Percentiles rank a stretch among this genome's conserved stretches.
Evolutionary conservation across 2,797 vertebrate genomes (phyloP).

Genomic region (Synanceia verrucosa): DNA sequence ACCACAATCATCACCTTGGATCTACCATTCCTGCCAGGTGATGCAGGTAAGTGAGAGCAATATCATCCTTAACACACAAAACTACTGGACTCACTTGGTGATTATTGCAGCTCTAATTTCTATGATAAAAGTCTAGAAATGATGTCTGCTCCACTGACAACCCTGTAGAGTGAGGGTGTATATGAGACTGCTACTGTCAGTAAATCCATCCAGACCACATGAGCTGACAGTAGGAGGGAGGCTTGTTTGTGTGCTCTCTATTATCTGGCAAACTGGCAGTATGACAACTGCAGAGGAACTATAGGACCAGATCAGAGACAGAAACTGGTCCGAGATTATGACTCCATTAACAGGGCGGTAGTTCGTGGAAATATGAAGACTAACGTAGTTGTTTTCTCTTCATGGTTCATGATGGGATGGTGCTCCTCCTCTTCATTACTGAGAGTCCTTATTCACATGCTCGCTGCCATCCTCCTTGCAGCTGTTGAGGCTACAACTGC

Average conservation of each 20-base stretch:
- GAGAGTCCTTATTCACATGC: slow-evolving; percentile 30
- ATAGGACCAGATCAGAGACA: slow-evolving; percentile 42
- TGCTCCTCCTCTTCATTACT: slow-evolving; percentile 50
- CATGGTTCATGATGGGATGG: slow-evolving; percentile 21
- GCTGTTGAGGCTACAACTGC: slow-evolving; percentile 42
- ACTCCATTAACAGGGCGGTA: slow-evolving; percentile 33
- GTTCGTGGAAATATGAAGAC: slow-evolving; percentile 23
- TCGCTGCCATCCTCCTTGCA: slow-evolving; percentile 52
- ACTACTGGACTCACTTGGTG: slow-evolving; percentile 75
- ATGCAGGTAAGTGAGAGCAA: slow-evolving; percentile 50
- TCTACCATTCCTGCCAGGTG: slow-evolving; percentile 50
- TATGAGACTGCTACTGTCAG: slow-evolving; percentile 41
- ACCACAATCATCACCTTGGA: slow-evolving; percentile 51
- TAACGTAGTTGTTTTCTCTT: slow-evolving; percentile 15
- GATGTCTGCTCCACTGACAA: slow-evolving; percentile 67
- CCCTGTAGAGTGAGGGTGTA: slow-evolving; percentile 46
- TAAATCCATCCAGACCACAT: slow-evolving; percentile 44
- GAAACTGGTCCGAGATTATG: slow-evolving; percentile 42
- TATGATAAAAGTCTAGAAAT: slow-evolving; percentile 72
- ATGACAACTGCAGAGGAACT: slow-evolving; percentile 43
- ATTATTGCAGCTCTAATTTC: slow-evolving; percentile 82
- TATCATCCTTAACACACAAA: slow-evolving; percentile 61
- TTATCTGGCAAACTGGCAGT: slow-evolving; percentile 62
- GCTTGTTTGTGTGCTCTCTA: slow-evolving; percentile 53
- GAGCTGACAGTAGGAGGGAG: slow-evolving; percentile 57